These are phyloP conservation scores for Coenonympha arcania DNA, from an alignment of 2,888 invertebrate species.

Conservation along the genomic window DNA sequence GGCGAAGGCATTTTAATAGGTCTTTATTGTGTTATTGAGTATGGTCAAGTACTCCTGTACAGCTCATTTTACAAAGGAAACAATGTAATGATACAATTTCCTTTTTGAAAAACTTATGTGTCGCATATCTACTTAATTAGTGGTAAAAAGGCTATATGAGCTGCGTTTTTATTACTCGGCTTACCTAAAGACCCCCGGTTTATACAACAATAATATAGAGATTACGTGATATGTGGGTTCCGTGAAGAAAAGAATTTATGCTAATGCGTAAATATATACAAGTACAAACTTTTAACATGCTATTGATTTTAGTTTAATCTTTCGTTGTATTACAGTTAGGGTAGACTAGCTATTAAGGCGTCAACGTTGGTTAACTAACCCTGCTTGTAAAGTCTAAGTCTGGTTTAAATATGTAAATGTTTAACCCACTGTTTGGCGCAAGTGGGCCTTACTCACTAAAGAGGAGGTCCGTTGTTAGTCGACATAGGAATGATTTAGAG, in stretches of 20 bases:
- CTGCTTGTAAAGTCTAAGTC: too few species aligned
- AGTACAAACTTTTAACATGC: neutral
- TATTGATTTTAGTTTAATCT: conserved; percentile 1
- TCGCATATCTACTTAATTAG: neutral
- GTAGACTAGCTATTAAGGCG: neutral
- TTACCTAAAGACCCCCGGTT: conserved; percentile 14
- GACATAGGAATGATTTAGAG: too few species aligned
- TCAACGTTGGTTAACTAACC: neutral
- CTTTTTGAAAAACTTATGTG: neutral
- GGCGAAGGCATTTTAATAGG: too few species aligned
- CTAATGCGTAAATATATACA: neutral
- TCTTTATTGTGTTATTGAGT: too few species aligned
- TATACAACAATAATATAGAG: conserved; percentile 6
- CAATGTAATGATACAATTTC: neutral
- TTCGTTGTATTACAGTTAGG: neutral
- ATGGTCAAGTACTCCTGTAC: neutral
- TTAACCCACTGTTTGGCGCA: too few species aligned
- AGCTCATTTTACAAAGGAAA: neutral
- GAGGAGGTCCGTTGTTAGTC: too few species aligned
- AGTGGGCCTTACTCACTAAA: too few species aligned
- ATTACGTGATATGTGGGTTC: conserved; percentile 13
- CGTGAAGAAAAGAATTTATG: conserved; percentile 7
- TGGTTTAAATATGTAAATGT: too few species aligned
- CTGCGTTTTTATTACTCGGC: conserved; percentile 11
- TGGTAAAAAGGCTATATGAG: neutral